Evolutionary conservation across 2,113 vertebrate genomes (phyloP), one percentile per base, ranked within the genome.

Genomic region (Herpailurus yagouaroundi): DNA sequence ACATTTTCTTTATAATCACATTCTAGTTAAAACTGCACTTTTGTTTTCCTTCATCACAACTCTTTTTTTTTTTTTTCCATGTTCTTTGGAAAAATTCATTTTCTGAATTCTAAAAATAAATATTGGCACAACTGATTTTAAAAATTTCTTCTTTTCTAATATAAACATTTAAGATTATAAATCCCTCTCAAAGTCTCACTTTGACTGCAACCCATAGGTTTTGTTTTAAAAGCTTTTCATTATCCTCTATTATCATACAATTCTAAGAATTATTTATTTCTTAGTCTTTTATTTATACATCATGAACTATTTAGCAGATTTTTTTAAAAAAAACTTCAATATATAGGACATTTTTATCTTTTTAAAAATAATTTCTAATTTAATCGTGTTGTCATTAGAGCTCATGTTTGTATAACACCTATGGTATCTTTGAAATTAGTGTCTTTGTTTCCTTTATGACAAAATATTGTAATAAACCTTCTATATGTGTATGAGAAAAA

Each of bases 1-100:
- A 60, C 38, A 50, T 83, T 87, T 96, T 66, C 45, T 94, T 50
- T 31, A 38, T 86, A 71, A 21, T 8, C n/a, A 11, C 38, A 11
- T 90, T 97, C 71, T 95, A 96, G 86, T 94, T 96, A 95, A 98
- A 98, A 57, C 0, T 69, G 36, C n/a, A 25, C 25, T 57, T 45
- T 38, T 84, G 31, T 83, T 87, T 87, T 95, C 73, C 68, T 71
- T 90, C 74, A 95, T 81, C 33, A 76, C 23, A 89, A 21, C 41
- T 92, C 57, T 69, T 41, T 0, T 19, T 80, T 52, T n/a, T n/a
- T 71, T 79, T 73, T 71, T 68, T 8, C 31, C 12, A 55, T 93
- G 55, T 93, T 68, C n/a, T 96, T 93, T 87, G 86, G 8, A 12
- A 74, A 36, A 48, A 31, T 41, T 50, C 15, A 68, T 68, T 33